A percentile compares a stretch with the other conserved stretches of the same genome.
phyloP scores from a whole-genome alignment of 2,888 invertebrate species.

The Eueremaeus valkanovi region DNA sequence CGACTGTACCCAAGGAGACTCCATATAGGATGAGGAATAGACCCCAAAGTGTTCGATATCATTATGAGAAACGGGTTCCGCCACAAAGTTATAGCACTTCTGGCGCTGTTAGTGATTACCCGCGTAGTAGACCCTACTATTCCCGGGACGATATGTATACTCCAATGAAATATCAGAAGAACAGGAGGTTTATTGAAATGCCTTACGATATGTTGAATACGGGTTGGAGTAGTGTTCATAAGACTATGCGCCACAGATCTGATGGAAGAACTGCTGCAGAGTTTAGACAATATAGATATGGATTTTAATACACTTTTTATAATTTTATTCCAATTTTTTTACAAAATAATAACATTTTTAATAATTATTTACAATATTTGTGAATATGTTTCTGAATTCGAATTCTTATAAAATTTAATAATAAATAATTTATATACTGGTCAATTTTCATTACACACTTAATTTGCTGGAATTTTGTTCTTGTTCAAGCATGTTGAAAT shows the following conservation, averaged over 20 bases:
- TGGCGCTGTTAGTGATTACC: not conserved
- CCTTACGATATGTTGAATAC: not conserved
- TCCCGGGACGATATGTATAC: not conserved
- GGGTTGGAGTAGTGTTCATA: not conserved
- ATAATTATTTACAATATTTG: too few species aligned
- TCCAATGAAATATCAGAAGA: not conserved
- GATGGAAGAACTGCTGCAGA: not conserved
- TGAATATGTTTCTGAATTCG: too few species aligned
- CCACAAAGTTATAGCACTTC: not conserved
- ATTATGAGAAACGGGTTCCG: not conserved
- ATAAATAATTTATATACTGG: too few species aligned
- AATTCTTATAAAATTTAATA: too few species aligned
- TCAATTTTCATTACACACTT: too few species aligned
- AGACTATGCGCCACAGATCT: not conserved
- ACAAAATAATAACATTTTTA: too few species aligned
- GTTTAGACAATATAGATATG: conserved; percentile 6
- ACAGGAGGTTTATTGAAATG: not conserved
- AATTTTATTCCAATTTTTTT: too few species aligned
- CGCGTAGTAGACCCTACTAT: not conserved
- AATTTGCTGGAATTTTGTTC: too few species aligned
- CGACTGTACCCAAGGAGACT: not conserved
- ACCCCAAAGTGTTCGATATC: not conserved
- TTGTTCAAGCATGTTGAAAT: too few species aligned
- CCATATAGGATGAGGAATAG: not conserved
- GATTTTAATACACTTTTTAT: too few species aligned